phyloP scores from a whole-genome alignment of 2,888 invertebrate species.

The Ceratothoa steindachneri region DNA sequence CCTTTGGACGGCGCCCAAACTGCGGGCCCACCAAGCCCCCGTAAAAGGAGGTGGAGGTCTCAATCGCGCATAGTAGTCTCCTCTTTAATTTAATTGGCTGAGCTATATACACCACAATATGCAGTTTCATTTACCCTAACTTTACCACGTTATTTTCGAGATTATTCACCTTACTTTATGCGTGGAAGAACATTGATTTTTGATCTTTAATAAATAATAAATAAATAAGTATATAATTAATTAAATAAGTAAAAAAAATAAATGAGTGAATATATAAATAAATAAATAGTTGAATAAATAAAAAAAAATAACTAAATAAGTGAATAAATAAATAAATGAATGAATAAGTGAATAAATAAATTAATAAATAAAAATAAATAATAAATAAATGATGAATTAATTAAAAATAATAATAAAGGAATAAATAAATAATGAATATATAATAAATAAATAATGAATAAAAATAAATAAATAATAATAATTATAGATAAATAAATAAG shows the following conservation, averaged over 20 bases:
- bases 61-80: too few relatives aligned
- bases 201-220: not conserved
- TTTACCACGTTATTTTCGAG: too few relatives aligned
- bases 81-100: too few relatives aligned
- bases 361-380: constrained; percentile 16
- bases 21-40: too few relatives aligned
- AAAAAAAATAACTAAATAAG: too few relatives aligned
- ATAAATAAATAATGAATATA: not conserved
- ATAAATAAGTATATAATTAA: not conserved
- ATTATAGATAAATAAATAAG: constrained; percentile 6
- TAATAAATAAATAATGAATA: not conserved
- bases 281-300: constrained; percentile 8
- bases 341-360: constrained; percentile 6
- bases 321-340: too few relatives aligned
- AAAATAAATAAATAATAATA: constrained; percentile 7
- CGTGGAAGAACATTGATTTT: too few relatives aligned
- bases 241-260: not conserved
- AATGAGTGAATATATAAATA: constrained; percentile 5
- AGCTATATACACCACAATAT: too few relatives aligned
- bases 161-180: too few relatives aligned
- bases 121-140: too few relatives aligned
- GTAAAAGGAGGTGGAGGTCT: too few relatives aligned
- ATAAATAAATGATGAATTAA: not conserved
- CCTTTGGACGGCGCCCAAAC: too few relatives aligned
- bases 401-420: not conserved